Evolutionary conservation across 2,797 vertebrate genomes (phyloP).

Genomic region (Thalassophryne amazonica): DNA sequence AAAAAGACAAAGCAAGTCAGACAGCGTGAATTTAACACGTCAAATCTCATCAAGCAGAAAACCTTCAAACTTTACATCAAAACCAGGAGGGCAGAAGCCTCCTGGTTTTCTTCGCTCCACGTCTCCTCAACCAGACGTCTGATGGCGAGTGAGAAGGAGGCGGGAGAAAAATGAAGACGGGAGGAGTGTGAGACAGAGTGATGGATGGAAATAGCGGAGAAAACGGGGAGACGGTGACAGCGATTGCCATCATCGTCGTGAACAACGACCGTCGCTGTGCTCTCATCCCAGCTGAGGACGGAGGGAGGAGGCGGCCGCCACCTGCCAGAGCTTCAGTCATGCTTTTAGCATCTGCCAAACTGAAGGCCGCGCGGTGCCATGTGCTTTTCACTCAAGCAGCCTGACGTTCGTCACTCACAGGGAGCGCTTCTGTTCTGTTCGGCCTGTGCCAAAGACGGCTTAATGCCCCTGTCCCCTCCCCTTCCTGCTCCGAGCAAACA

Average conservation of each 20-base stretch:
- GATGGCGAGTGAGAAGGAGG: constrained; percentile 18
- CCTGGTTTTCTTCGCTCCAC: constrained; percentile 35
- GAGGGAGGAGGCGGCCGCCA: constrained; percentile 17
- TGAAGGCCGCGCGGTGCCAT: constrained; percentile 65
- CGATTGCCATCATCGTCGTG: constrained; percentile 56
- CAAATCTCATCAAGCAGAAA: constrained; percentile 17
- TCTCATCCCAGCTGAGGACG: constrained; percentile 47
- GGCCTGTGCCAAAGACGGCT: constrained; percentile 52
- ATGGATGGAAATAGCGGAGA: constrained; percentile 51
- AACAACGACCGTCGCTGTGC: constrained; percentile 60
- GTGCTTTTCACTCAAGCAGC: constrained; percentile 56
- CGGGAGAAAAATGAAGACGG: constrained; percentile 30
- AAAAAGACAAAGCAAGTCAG: background rate
- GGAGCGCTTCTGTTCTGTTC: constrained; percentile 64
- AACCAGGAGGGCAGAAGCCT: constrained; percentile 28
- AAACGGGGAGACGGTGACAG: constrained; percentile 51
- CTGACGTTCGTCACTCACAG: constrained; percentile 62
- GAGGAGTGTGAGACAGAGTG: constrained; percentile 37
- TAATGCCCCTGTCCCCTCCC: constrained; percentile 16
- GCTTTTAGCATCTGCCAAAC: constrained; percentile 67
- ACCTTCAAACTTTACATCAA: constrained; percentile 42
- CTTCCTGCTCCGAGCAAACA: constrained; percentile 46
- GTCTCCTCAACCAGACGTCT: constrained; percentile 32
- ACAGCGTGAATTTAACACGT: constrained; percentile 32
- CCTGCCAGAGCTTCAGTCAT: constrained; percentile 61